Evolutionary conservation across 2,113 vertebrate genomes (phyloP).

Genomic region (Hippocampus zosterae): DNA sequence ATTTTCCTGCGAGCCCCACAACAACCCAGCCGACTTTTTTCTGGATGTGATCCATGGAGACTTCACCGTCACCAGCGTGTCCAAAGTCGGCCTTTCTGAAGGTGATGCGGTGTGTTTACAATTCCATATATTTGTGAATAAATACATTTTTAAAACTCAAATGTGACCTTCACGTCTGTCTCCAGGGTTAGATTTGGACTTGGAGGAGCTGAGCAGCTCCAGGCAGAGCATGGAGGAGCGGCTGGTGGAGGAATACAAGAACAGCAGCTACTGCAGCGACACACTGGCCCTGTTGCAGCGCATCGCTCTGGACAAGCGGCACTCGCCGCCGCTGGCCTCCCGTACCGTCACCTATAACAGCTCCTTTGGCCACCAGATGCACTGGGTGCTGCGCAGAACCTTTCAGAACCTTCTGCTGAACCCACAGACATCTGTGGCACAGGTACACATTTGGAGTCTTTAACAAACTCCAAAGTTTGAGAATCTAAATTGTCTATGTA

Average conservation of each 20-base stretch:
- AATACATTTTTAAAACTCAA: too few species aligned
- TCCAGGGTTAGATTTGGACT: slow-evolving; percentile 37
- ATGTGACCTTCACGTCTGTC: slow-evolving; percentile 4
- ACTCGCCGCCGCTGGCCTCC: slow-evolving; percentile 40
- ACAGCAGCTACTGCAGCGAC: slow-evolving; percentile 67
- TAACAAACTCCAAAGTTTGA: not conserved
- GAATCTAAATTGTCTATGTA: too few species aligned
- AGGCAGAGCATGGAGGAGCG: slow-evolving; percentile 69
- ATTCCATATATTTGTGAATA: not conserved
- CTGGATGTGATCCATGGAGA: slow-evolving; percentile 90
- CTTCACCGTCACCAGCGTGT: slow-evolving; percentile 65
- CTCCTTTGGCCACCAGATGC: slow-evolving; percentile 84
- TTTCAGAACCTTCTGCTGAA: slow-evolving; percentile 84
- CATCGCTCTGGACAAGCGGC: slow-evolving; percentile 58
- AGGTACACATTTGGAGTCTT: slow-evolving; percentile 69
- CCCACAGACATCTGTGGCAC: slow-evolving; percentile 84
- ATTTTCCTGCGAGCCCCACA: slow-evolving; percentile 83
- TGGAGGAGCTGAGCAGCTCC: slow-evolving; percentile 36
- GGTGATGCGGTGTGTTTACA: slow-evolving; percentile 60
- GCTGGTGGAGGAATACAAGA: slow-evolving; percentile 75
- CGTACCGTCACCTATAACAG: slow-evolving; percentile 76
- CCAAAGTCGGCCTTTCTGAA: slow-evolving; percentile 46
- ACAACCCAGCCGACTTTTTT: slow-evolving; percentile 96
- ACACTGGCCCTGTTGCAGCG: slow-evolving; percentile 70
- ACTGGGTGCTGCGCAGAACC: slow-evolving; percentile 81